Conservation (phyloP, 2,797 vertebrate genomes). For the Microcaecilia unicolor region DNA sequence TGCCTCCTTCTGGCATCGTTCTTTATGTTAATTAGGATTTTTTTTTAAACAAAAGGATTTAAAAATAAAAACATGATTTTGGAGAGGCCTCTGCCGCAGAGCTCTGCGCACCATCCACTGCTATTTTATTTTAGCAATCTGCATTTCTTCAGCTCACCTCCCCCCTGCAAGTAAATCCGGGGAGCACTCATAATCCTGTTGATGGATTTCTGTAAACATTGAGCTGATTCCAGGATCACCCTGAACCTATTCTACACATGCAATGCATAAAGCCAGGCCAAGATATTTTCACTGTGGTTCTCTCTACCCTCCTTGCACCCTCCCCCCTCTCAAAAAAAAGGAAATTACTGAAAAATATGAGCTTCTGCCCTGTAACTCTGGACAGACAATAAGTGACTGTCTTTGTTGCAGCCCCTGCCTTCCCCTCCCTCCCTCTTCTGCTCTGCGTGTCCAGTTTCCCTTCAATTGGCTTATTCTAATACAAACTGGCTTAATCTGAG, state of each 20-base stretch:
- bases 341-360: constrained; percentile 9
- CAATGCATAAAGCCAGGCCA: neutral
- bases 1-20: constrained; percentile 25
- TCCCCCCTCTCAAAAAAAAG: neutral
- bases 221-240: constrained; percentile 21
- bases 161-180: neutral
- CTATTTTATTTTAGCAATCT: constrained; percentile 11
- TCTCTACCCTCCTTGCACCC: no score
- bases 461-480: constrained; percentile 44
- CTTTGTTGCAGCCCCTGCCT: constrained; percentile 15
- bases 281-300: constrained; percentile 10
- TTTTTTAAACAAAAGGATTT: constrained; percentile 20
- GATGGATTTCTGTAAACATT: constrained; percentile 5
- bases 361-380: constrained; percentile 5
- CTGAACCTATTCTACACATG: constrained; percentile 5
- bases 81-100: constrained; percentile 14
- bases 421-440: constrained; percentile 5
- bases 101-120: constrained; percentile 3
- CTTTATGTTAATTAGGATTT: constrained; percentile 39
- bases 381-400: constrained; percentile 16
- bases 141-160: neutral
- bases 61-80: constrained; percentile 31
- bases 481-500: constrained; percentile 39
- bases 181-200: constrained; percentile 13
- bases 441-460: constrained; percentile 1